Conservation (phyloP, 2,113 vertebrate genomes). For the Sterrhoptilus dennistouni region DNA sequence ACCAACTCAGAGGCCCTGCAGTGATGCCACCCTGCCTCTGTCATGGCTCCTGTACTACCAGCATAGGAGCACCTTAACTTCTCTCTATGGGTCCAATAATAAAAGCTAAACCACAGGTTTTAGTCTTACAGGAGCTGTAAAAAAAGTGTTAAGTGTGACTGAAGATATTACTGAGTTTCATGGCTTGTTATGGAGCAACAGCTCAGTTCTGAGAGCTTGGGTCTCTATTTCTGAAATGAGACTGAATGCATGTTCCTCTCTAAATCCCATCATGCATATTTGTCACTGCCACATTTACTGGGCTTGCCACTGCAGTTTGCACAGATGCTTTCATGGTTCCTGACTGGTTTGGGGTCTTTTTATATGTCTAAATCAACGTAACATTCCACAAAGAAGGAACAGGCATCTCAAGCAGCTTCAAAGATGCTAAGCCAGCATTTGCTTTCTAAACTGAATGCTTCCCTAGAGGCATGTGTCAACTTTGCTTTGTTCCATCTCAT, state of each 20-base stretch:
- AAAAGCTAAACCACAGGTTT: neutral
- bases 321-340: neutral
- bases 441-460: constrained; percentile 2
- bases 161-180: neutral
- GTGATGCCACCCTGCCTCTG: neutral
- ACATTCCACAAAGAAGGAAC: constrained; percentile 11
- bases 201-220: neutral
- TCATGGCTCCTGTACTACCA: neutral
- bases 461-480: constrained; percentile 3
- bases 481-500: constrained; percentile 54
- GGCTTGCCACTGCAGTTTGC: neutral
- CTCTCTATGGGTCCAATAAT: neutral
- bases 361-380: neutral
- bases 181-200: neutral
- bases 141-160: neutral
- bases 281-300: neutral
- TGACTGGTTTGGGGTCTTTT: constrained; percentile 14
- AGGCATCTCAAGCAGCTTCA: constrained; percentile 28
- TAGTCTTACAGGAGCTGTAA: neutral
- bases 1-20: neutral
- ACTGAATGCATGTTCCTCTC: neutral
- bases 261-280: neutral
- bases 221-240: neutral
- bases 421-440: constrained; percentile 24
- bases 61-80: neutral